A percentile compares a stretch with the other conserved stretches of the same genome.
Evolutionary conservation across 2,797 vertebrate genomes (phyloP).

Genomic region (Pelobates cultripes): DNA sequence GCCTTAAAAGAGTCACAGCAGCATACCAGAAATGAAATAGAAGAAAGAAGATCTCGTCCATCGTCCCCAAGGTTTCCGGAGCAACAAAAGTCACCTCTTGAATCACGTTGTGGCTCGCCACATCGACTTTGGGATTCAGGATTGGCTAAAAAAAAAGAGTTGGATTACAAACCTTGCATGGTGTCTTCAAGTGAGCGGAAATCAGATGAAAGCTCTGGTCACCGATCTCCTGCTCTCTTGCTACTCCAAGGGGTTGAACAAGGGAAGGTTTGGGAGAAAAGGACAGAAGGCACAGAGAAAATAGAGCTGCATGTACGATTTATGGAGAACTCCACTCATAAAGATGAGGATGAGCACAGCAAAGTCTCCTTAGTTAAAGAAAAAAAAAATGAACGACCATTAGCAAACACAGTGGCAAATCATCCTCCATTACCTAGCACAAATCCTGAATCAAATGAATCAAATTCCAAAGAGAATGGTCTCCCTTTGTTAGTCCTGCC

Average conservation of each 20-base stretch:
- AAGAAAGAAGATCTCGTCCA: conserved; percentile 56
- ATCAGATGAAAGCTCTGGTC: conserved; percentile 50
- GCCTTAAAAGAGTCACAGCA: conserved; percentile 81
- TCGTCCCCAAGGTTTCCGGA: conserved; percentile 55
- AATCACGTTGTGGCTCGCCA: conserved; percentile 56
- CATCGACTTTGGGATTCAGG: conserved; percentile 59
- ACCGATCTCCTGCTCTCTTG: conserved; percentile 47
- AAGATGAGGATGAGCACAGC: conserved; percentile 32
- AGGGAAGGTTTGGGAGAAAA: conserved; percentile 68
- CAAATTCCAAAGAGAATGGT: conserved; percentile 68
- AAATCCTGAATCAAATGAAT: conserved; percentile 50
- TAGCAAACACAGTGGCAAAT: conserved; percentile 31
- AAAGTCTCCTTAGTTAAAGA: conserved; percentile 34
- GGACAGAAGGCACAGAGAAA: conserved; percentile 73
- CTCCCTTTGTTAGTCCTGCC: conserved; percentile 83
- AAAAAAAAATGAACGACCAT: conserved; percentile 53
- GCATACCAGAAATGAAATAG: conserved; percentile 58
- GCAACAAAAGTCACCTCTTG: conserved; percentile 43
- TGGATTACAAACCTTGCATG: conserved; percentile 56
- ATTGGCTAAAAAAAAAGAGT: conserved; percentile 48
- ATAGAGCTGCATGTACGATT: conserved; percentile 73
- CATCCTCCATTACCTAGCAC: conserved; percentile 46
- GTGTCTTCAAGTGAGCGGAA: conserved; percentile 41
- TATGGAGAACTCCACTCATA: conserved; percentile 65
- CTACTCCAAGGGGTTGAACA: conserved; percentile 57